Conservation (phyloP, 2,797 vertebrate species). For the Nasua narica region DNA sequence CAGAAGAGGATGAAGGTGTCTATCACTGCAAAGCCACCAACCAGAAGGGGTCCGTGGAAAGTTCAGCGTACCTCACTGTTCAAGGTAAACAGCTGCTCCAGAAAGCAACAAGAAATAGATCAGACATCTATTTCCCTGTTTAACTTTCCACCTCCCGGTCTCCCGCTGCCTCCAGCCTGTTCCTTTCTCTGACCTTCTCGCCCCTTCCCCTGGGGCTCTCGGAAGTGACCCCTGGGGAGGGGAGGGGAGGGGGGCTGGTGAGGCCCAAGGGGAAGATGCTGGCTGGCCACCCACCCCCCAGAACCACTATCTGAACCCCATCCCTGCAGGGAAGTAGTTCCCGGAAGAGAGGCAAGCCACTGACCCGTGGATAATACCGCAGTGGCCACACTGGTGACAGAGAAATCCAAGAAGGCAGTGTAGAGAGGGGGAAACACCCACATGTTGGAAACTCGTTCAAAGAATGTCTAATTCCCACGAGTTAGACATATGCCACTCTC, state of each 20-base stretch:
- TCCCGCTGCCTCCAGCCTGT: not conserved
- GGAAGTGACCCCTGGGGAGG: not conserved
- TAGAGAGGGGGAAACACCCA: conserved; percentile 44
- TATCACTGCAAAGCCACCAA: conserved; percentile 94
- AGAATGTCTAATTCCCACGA: conserved; percentile 50
- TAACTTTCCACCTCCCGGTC: conserved; percentile 35
- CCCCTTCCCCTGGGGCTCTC: not conserved
- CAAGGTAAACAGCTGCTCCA: conserved; percentile 83
- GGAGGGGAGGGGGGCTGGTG: not conserved
- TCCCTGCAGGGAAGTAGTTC: conserved; percentile 58
- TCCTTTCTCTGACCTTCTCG: not conserved
- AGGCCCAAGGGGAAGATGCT: not conserved
- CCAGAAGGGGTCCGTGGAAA: conserved; percentile 90
- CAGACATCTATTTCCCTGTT: conserved; percentile 60
- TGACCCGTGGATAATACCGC: conserved; percentile 74
- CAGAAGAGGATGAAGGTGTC: conserved; percentile 92
- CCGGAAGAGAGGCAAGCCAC: conserved; percentile 71
- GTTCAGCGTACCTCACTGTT: conserved; percentile 91
- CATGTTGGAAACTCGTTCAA: not conserved
- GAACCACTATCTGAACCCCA: conserved; percentile 47
- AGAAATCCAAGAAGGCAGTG: conserved; percentile 64
- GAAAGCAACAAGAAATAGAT: not conserved
- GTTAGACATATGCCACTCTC: not conserved
- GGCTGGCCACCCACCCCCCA: not conserved
- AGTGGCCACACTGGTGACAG: conserved; percentile 62